Conservation (phyloP, 2,888 invertebrate species). For the Lumbricus terrestris region DNA sequence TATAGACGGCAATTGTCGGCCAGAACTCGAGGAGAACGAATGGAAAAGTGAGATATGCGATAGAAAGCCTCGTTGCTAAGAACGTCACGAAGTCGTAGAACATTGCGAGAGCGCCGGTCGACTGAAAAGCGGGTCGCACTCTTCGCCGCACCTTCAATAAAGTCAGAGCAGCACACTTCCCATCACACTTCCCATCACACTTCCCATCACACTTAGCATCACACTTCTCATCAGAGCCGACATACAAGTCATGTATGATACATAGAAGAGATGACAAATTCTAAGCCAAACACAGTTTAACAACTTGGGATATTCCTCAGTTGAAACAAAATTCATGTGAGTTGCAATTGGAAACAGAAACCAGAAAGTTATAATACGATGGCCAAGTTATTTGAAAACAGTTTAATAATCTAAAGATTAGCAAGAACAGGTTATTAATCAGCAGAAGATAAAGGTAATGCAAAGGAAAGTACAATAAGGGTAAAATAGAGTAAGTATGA, state of each 20-base stretch:
- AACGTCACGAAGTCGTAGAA: conserved; percentile 82
- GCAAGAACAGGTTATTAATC: background rate
- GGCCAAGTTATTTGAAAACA: no score
- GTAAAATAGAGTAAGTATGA: no score
- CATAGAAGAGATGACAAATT: no score
- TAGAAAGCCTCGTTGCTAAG: conserved; percentile 75
- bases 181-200: no score
- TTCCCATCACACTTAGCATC: no score
- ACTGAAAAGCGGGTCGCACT: conserved; percentile 74
- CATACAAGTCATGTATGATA: no score
- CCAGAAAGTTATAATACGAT: background rate
- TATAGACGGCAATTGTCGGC: conserved; percentile 74
- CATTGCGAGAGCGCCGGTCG: conserved; percentile 35
- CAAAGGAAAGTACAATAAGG: no score
- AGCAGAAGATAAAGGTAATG: no score
- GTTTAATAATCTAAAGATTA: background rate
- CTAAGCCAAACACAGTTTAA: no score
- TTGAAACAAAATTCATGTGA: no score
- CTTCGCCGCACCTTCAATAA: conserved; percentile 73
- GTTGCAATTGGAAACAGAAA: background rate
- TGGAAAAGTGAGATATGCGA: conserved; percentile 87
- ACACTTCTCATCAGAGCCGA: no score
- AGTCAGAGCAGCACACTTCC: background rate
- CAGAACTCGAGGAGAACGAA: conserved; percentile 85
- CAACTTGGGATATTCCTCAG: no score